phyloP scores from a whole-genome alignment of 2,888 invertebrate genomes.

The Drosophila hamatofila region DNA sequence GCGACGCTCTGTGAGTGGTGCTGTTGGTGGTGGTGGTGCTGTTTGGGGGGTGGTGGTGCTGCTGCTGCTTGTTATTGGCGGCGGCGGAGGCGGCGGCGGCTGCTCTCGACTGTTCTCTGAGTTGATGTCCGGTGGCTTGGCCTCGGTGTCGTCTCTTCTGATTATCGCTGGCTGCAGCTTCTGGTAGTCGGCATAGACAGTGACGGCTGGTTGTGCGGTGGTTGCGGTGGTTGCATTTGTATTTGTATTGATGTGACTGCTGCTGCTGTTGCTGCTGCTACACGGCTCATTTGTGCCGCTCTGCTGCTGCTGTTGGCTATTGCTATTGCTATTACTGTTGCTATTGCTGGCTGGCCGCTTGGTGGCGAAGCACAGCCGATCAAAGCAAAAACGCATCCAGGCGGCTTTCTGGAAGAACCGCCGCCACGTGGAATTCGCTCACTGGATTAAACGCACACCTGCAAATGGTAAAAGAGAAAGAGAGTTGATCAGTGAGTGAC shows the following conservation, averaged over 20 bases:
- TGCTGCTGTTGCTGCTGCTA: conserved; percentile 32
- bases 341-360: conserved; percentile 88
- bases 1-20: conserved; percentile 32
- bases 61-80: not conserved
- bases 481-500: not conserved
- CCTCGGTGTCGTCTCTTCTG: conserved; percentile 62
- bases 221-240: conserved; percentile 23
- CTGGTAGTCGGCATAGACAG: conserved; percentile 69
- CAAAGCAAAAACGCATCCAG: conserved; percentile 97
- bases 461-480: conserved; percentile 27
- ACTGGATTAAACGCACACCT: conserved; percentile 72
- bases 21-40: not conserved
- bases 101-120: conserved; percentile 29
- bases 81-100: not conserved
- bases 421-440: conserved; percentile 74
- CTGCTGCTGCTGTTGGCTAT: conserved; percentile 36
- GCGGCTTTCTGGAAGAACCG: conserved; percentile 86
- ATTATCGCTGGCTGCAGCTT: conserved; percentile 77
- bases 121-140: conserved; percentile 74
- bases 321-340: conserved; percentile 50
- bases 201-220: conserved; percentile 40
- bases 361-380: conserved; percentile 95
- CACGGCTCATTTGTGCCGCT: conserved; percentile 46
- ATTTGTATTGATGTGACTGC: conserved; percentile 33
- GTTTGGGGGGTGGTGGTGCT: not conserved